Evolutionary conservation across 2,113 vertebrate species (phyloP), one percentile per base, ranked within the genome.

Genomic region (Amazona guildingii): DNA sequence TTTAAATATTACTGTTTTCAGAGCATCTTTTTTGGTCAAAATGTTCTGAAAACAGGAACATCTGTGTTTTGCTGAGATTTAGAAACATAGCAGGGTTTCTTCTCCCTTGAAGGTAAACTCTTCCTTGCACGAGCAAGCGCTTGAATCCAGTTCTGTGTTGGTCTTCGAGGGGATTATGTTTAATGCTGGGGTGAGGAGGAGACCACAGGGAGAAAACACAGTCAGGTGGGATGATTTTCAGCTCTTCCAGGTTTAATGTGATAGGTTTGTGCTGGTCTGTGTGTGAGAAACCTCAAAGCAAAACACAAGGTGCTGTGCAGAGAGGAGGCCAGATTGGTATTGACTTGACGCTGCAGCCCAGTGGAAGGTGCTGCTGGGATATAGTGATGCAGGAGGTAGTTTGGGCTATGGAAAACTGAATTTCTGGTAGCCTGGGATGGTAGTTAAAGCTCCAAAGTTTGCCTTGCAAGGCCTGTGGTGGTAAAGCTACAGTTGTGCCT

Each of bases 171-270:
- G 35, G 44, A 6, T 25, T 73, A 7, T 77, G 35, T 52, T 83
- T 52, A 44, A 12, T 24, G 6, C 19, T 79, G 1, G 11, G 27
- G 3, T 24, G 46, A 84, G 49, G 41, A 77, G 11, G 35, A 74
- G 54, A 11, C 29, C 0, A 0, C 0, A 35, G 49, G 17, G 64
- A 78, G 68, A 77, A 61, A 33, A 23, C 7, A 2, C 0, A 1
- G 33, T 44, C 35, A 6, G 20, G 29, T 28, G n/a, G 43, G 51
- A 75, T 28, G 6, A 5, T 63, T 67, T 74, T 33, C 69, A 49
- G 46, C 59, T 49, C 63, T 84, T 84, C 49, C 4, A 14, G 10
- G 41, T 41, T 74, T 23, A 19, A 4, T 5, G 27, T 17, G 43
- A 16, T 44, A 19, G 13, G 16, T 35, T 77, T 74, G 9, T 55